phyloP scores from a whole-genome alignment of 2,888 invertebrate genomes.

The Auanema sp. region DNA sequence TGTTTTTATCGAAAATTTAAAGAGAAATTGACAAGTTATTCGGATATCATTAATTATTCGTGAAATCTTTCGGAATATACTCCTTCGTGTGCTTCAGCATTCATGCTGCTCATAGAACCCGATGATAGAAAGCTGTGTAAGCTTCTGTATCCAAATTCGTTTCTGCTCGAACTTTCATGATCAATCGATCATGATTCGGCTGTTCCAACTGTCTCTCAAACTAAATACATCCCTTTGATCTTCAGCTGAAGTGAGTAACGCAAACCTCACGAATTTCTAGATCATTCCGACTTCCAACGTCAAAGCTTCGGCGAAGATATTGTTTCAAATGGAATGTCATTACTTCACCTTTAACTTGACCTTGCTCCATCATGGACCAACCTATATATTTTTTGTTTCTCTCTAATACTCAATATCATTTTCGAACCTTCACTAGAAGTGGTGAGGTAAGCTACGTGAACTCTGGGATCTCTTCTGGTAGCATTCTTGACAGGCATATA shows the following conservation, averaged over 20 bases:
- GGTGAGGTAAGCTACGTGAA: constrained; percentile 61
- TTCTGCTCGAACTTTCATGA: constrained; percentile 59
- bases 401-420: not conserved
- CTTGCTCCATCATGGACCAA: constrained; percentile 64
- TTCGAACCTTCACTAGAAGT: constrained; percentile 56
- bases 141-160: constrained; percentile 58
- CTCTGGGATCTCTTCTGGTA: constrained; percentile 58
- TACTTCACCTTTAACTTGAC: constrained; percentile 57
- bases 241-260: not conserved
- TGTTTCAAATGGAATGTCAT: constrained; percentile 63
- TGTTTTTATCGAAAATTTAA: too few species aligned
- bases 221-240: constrained; percentile 25
- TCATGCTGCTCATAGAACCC: constrained; percentile 27
- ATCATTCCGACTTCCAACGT: constrained; percentile 54
- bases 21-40: too few species aligned
- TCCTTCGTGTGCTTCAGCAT: not conserved
- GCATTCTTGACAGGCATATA: constrained; percentile 64
- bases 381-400: constrained; percentile 29
- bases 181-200: constrained; percentile 57
- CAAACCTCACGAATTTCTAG: constrained; percentile 58
- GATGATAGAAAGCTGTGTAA: constrained; percentile 53
- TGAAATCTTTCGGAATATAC: too few species aligned
- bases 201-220: constrained; percentile 60
- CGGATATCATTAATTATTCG: too few species aligned
- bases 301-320: constrained; percentile 59